These are phyloP conservation scores for Drosophila persimilis DNA, from an alignment of 1,140 invertebrate genomes.

Conservation along the genomic window DNA sequence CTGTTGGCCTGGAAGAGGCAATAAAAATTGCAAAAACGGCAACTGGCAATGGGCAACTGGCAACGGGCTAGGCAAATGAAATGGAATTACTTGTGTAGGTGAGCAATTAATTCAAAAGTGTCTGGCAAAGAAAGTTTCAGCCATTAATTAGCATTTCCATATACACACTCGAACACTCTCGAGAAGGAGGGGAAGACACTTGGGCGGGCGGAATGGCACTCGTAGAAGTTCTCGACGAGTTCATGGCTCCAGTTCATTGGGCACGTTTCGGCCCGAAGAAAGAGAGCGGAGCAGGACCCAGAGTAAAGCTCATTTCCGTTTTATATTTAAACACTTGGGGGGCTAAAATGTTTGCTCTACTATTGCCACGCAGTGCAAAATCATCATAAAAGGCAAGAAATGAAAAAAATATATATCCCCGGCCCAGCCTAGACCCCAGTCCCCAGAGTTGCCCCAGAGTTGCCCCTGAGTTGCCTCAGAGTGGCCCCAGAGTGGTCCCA, in stretches of 20 bases:
- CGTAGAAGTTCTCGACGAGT: slow-evolving; percentile 16
- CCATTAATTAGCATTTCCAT: slow-evolving; percentile 72
- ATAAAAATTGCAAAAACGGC: slow-evolving; percentile 40
- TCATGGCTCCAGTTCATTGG: slow-evolving; percentile 57
- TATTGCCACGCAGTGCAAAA: slow-evolving; percentile 71
- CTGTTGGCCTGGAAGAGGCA: slow-evolving; percentile 8
- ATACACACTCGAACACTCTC: slow-evolving; percentile 3
- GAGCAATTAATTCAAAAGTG: slow-evolving; percentile 70
- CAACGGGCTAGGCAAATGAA: slow-evolving; percentile 18
- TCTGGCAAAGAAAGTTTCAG: slow-evolving; percentile 67
- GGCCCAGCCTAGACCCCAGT: slow-evolving; percentile 38
- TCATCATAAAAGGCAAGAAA: slow-evolving; percentile 77
- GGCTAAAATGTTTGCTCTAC: slow-evolving; percentile 79
- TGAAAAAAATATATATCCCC: slow-evolving; percentile 68
- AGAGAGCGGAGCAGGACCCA: slow-evolving; percentile 21
- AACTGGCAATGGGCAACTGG: neutral
- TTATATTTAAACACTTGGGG: slow-evolving; percentile 81
- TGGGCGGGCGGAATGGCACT: neutral
- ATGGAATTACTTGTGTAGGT: slow-evolving; percentile 46
- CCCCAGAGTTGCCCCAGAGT: neutral
- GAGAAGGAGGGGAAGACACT: neutral
- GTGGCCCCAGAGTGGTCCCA: slow-evolving; percentile 9
- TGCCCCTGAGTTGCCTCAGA: neutral
- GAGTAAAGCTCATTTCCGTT: slow-evolving; percentile 78
- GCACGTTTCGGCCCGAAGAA: slow-evolving; percentile 56